These are phyloP conservation scores for Agrypnus murinus DNA, from an alignment of 2,888 invertebrate species.

Conservation along the genomic window DNA sequence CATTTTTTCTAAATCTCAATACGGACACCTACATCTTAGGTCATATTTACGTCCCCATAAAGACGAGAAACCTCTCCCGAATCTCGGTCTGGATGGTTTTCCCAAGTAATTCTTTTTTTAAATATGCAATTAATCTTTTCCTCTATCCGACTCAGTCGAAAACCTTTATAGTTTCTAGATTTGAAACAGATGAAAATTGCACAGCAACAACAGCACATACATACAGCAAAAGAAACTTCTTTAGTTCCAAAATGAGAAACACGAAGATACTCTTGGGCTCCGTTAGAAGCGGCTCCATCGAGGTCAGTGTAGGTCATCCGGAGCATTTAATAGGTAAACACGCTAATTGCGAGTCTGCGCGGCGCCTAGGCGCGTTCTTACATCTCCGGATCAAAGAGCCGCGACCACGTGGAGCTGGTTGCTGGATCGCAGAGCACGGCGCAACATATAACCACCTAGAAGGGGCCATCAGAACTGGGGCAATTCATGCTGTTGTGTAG, in stretches of 20 bases:
- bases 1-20: no score
- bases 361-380: constrained; percentile 59
- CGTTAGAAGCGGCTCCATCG: constrained; percentile 48
- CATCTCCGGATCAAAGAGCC: constrained; percentile 63
- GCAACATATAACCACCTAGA: constrained; percentile 51
- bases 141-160: no score
- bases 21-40: no score
- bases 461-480: constrained; percentile 63
- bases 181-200: not conserved
- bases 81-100: no score
- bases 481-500: constrained; percentile 62
- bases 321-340: constrained; percentile 62
- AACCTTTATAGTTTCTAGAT: not conserved
- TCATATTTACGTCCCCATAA: no score
- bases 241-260: constrained; percentile 35
- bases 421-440: constrained; percentile 58
- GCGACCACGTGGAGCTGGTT: constrained; percentile 62
- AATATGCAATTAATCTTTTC: no score
- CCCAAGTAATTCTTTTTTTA: no score
- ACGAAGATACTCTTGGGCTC: constrained; percentile 38
- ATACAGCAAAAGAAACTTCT: constrained; percentile 21
- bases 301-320: constrained; percentile 61
- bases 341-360: constrained; percentile 63
- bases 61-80: no score
- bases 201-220: not conserved